Conservation (phyloP, 2,113 vertebrate species). For the Gymnogyps californianus region DNA sequence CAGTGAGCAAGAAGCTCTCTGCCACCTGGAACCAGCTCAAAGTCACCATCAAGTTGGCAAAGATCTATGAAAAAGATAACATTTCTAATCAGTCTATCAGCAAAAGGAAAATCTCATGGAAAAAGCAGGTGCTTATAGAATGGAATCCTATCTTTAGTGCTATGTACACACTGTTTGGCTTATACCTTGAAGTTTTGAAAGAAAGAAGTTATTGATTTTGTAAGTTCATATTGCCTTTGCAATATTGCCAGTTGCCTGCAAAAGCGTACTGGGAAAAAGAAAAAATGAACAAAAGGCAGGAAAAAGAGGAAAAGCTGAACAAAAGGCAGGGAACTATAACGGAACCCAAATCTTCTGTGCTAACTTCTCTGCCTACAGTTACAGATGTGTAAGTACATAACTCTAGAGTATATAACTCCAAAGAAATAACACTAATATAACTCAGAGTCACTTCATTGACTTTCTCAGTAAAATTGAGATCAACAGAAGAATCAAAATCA, state of each 20-base stretch:
- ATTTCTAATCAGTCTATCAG: background rate
- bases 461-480: background rate
- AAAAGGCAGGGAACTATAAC: background rate
- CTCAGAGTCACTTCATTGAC: background rate
- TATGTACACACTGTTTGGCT: background rate
- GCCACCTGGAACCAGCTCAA: background rate
- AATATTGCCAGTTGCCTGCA: background rate
- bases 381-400: background rate
- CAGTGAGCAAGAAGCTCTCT: background rate
- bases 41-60: background rate
- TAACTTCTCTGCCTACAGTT: background rate
- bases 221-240: background rate
- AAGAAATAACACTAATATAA: background rate
- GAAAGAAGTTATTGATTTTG: background rate
- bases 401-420: background rate
- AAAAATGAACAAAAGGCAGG: background rate
- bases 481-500: background rate
- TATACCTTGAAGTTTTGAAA: background rate
- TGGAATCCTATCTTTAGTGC: background rate
- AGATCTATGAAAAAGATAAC: background rate
- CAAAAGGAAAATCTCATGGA: background rate
- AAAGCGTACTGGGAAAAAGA: background rate
- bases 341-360: background rate
- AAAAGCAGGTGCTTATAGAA: background rate
- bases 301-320: background rate